Conservation (phyloP, 2,888 invertebrate genomes). For the Trisateles emortualis region DNA sequence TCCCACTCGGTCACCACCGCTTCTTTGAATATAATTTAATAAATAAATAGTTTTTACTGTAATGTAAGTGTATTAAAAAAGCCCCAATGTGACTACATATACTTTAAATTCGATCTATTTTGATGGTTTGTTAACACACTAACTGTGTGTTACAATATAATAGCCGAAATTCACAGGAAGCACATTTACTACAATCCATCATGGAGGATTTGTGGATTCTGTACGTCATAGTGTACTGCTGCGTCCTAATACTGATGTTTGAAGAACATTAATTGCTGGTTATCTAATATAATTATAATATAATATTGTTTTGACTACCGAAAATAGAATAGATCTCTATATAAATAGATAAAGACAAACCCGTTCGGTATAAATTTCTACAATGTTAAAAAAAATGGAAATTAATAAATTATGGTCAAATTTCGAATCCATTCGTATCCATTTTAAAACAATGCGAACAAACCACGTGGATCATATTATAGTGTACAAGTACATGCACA, state of each 20-base stretch:
- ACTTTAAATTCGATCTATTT: conserved; percentile 13
- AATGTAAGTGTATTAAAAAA: too few species aligned
- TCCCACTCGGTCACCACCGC: too few species aligned
- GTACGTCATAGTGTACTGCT: conserved; percentile 43
- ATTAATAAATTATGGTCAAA: too few species aligned
- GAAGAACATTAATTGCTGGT: conserved; percentile 24
- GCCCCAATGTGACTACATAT: not conserved
- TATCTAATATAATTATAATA: conserved; percentile 33
- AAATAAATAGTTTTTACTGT: too few species aligned
- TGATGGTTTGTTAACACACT: conserved; percentile 17
- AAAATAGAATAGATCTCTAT: conserved; percentile 2
- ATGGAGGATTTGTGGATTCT: conserved; percentile 50
- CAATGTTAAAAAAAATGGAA: too few species aligned
- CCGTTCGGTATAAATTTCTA: too few species aligned
- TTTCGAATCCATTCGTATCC: too few species aligned
- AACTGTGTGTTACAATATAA: conserved; percentile 24
- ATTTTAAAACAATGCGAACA: too few species aligned
- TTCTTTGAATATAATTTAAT: too few species aligned
- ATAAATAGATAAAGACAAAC: too few species aligned
- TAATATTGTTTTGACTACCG: conserved; percentile 35
- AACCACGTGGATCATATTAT: too few species aligned
- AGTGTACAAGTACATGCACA: too few species aligned
- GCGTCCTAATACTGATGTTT: conserved; percentile 31
- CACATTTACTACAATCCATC: conserved; percentile 54
- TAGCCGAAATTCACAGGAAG: conserved; percentile 45